A percentile compares a stretch with the other conserved stretches of the same genome.
These are phyloP conservation scores for Syngnathus acus DNA, from an alignment of 2,797 vertebrate species.

Conservation along the genomic window DNA sequence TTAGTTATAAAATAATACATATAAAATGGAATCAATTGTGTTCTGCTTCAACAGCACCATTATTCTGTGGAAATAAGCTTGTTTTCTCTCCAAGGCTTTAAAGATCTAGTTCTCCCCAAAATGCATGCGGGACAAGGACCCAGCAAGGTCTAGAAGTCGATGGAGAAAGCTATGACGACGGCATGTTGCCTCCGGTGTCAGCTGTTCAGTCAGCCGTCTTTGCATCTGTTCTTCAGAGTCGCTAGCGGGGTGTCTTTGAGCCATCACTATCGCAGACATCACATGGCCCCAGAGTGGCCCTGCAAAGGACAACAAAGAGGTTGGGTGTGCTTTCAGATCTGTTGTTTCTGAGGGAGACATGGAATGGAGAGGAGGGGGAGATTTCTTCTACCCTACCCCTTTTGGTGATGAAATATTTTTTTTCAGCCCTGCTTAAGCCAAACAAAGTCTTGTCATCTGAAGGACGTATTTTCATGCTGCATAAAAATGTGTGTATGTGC, in stretches of 20 bases:
- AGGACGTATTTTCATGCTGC: constrained; percentile 47
- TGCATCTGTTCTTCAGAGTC: constrained; percentile 36
- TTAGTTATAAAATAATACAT: background rate
- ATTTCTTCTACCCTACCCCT: constrained; percentile 8
- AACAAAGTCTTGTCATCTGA: constrained; percentile 52
- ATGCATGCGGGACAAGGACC: constrained; percentile 10
- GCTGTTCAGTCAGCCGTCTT: constrained; percentile 27
- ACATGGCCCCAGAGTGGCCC: constrained; percentile 44
- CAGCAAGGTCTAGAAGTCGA: constrained; percentile 22
- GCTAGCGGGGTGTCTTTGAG: constrained; percentile 51
- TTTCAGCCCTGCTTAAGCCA: constrained; percentile 31
- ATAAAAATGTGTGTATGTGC: constrained; percentile 35
- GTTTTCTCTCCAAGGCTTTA: constrained; percentile 32
- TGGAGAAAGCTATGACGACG: constrained; percentile 32
- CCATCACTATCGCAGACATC: constrained; percentile 53
- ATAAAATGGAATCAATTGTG: background rate
- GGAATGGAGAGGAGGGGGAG: constrained; percentile 17
- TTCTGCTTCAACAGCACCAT: background rate
- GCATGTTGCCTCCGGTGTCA: constrained; percentile 23
- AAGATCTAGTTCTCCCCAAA: constrained; percentile 31
- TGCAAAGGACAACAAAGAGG: constrained; percentile 42
- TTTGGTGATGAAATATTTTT: constrained; percentile 47
- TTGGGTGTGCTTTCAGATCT: constrained; percentile 35
- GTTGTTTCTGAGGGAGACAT: constrained; percentile 36
- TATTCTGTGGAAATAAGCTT: background rate